Percentiles rank a stretch among this genome's conserved stretches.
These are phyloP conservation scores for Platyscapa corneri DNA, from an alignment of 1,140 invertebrate genomes.

Conservation along the genomic window DNA sequence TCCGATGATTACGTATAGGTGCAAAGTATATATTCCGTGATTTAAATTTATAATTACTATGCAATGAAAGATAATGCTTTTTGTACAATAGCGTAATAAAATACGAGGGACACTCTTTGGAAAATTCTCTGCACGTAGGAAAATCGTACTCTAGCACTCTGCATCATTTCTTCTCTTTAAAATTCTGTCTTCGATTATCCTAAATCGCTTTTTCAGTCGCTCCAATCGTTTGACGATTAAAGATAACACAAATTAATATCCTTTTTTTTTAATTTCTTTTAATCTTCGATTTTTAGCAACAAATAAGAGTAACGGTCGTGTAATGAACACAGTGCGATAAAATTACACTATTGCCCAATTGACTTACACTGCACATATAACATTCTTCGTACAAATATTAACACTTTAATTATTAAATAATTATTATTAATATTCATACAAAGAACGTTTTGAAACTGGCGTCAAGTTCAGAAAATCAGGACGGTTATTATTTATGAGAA, in stretches of 20 bases:
- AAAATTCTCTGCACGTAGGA: constrained; percentile 20
- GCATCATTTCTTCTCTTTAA: not conserved
- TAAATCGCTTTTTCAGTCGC: constrained; percentile 35
- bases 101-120: not conserved
- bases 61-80: not conserved
- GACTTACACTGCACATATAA: constrained; percentile 17
- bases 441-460: constrained; percentile 18
- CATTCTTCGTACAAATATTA: constrained; percentile 14
- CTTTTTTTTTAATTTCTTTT: not conserved
- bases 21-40: not conserved
- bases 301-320: constrained; percentile 35
- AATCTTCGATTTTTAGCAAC: constrained; percentile 23
- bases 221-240: constrained; percentile 42
- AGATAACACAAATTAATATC: constrained; percentile 43
- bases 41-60: not conserved
- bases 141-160: not conserved
- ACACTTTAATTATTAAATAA: constrained; percentile 16
- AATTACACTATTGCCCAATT: constrained; percentile 5
- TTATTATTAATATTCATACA: constrained; percentile 20
- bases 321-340: constrained; percentile 5
- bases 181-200: constrained; percentile 15
- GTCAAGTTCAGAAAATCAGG: constrained; percentile 23
- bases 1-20: not conserved
- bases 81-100: not conserved
- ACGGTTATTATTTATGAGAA: constrained; percentile 34